A percentile compares a stretch with the other conserved stretches of the same genome.
phyloP scores from a whole-genome alignment of 2,797 vertebrate genomes.

The Tapera naevia region DNA sequence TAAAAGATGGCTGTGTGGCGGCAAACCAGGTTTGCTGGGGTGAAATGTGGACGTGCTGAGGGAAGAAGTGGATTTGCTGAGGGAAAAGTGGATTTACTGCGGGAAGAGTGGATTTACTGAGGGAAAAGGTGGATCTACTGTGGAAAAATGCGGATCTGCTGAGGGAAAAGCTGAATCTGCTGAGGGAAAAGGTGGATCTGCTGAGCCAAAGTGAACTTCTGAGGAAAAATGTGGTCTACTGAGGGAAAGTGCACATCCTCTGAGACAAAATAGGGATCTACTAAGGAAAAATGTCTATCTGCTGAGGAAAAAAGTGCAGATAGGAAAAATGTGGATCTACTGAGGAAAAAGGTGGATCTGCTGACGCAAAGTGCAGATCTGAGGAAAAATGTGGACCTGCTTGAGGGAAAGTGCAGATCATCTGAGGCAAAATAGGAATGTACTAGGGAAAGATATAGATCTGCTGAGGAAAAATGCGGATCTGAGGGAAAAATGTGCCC shows the following conservation, averaged over 20 bases:
- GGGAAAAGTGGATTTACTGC: rapidly evolving
- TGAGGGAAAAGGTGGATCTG: neutral
- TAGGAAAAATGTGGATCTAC: neutral
- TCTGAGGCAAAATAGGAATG: neutral
- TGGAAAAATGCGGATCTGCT: rapidly evolving
- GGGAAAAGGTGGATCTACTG: neutral
- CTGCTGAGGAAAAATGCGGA: neutral
- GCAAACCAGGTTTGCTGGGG: neutral
- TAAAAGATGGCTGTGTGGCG: neutral
- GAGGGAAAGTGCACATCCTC: neutral
- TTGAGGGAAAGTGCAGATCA: neutral
- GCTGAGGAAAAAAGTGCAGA: neutral
- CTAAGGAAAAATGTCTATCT: neutral
- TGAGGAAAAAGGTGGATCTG: neutral
- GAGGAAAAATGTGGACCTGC: neutral
- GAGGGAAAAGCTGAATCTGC: rapidly evolving
- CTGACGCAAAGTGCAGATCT: neutral
- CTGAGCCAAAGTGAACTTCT: too few species aligned
- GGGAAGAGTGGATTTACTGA: neutral
- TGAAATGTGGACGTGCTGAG: neutral
- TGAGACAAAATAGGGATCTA: too few species aligned
- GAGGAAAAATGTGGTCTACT: too few species aligned
- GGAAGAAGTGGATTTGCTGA: neutral
- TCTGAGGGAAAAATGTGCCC: neutral
- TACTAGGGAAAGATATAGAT: neutral